Conservation (phyloP, 2,888 invertebrate genomes). For the Taenaris catops region DNA sequence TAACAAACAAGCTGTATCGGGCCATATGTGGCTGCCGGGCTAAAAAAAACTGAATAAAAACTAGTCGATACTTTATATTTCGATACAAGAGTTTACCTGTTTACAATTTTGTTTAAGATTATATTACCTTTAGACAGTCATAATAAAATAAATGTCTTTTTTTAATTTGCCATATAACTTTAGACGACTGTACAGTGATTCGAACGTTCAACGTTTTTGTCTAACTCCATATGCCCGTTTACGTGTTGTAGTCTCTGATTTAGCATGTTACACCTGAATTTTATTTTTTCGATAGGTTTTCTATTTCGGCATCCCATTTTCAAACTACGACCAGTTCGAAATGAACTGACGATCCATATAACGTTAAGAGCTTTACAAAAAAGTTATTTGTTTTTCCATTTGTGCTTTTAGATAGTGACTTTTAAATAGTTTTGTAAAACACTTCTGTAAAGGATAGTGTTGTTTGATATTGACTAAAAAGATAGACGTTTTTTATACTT, state of each 20-base stretch:
- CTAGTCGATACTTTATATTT: too few species aligned
- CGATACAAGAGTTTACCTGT: too few species aligned
- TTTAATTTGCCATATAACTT: not conserved
- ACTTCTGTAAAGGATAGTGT: too few species aligned
- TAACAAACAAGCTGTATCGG: too few species aligned
- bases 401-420: slow-evolving; percentile 10
- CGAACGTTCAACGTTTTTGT: slow-evolving; percentile 59
- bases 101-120: too few species aligned
- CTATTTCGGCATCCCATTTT: slow-evolving; percentile 19
- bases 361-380: slow-evolving; percentile 18
- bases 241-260: slow-evolving; percentile 52
- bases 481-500: too few species aligned
- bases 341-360: slow-evolving; percentile 21
- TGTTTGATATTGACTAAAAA: too few species aligned
- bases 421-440: too few species aligned
- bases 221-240: slow-evolving; percentile 27
- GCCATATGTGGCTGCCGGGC: too few species aligned
- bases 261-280: slow-evolving; percentile 46
- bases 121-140: too few species aligned
- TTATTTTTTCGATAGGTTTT: slow-evolving; percentile 32
- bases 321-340: slow-evolving; percentile 15
- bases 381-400: slow-evolving; percentile 21
- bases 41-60: too few species aligned
- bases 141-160: too few species aligned
- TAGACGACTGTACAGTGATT: slow-evolving; percentile 14